A percentile compares a stretch with the other conserved stretches of the same genome.
These are phyloP conservation scores for Helicoverpa assulta DNA, from an alignment of 2,888 invertebrate species.

Conservation along the genomic window DNA sequence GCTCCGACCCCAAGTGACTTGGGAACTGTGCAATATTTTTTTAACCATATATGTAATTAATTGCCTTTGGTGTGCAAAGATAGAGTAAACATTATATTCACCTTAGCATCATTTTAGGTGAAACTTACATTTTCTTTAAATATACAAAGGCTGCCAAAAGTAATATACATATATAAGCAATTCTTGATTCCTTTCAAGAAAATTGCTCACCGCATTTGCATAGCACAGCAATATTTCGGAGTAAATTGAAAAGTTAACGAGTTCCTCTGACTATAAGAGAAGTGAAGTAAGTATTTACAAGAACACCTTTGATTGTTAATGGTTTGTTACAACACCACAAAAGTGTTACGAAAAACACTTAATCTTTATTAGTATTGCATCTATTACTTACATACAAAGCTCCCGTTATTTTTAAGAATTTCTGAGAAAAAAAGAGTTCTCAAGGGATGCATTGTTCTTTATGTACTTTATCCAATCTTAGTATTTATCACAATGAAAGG, in stretches of 20 bases:
- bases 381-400: no score
- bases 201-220: not conserved
- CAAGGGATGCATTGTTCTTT: no score
- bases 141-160: not conserved
- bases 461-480: no score
- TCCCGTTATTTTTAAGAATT: no score
- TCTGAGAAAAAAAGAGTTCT: no score
- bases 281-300: not conserved
- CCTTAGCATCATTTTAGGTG: not conserved
- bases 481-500: no score
- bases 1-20: no score
- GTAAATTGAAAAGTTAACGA: slow-evolving; percentile 4
- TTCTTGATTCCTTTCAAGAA: not conserved
- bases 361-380: no score
- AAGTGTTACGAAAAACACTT: not conserved
- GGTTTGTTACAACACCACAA: not conserved
- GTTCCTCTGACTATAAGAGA: not conserved
- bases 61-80: no score
- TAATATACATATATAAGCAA: not conserved
- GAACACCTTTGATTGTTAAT: not conserved
- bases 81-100: no score
- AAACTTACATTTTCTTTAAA: not conserved
- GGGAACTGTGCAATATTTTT: no score
- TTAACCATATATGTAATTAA: no score
- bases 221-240: not conserved